Evolutionary conservation across 2,888 invertebrate species (phyloP), one percentile per base, ranked within the genome.

Genomic region (Selenia dentaria): DNA sequence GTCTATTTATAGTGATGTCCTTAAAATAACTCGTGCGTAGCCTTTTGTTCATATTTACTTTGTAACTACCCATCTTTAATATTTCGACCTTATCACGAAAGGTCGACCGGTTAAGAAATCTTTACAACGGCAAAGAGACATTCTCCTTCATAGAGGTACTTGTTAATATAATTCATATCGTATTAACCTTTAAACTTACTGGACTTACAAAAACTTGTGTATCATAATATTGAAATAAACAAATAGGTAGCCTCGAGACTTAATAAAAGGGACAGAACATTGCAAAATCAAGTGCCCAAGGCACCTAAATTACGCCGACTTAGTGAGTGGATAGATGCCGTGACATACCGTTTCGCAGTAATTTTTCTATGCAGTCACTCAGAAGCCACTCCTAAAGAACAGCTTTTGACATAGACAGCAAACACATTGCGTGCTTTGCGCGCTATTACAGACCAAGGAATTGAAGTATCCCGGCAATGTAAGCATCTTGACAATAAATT

Each of bases 271-370:
- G 64, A 62, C 67, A 58, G 55, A 51, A 41, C 37, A 59, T 78
- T 76, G 64, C 74, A 63, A 75, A 79, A 79, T 72, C 64, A 57
- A 67, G 62, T 64, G 71, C 71, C 66, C 48, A 57, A 62, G 47
- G 67, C 60, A 58, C 67, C 65, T 62, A 70, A 74, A 75, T 70
- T 73, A 65, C 67, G 59, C 52, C 55, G 51, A 58, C 61, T 68
- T 57, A 62, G 64, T 65, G 63, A 73, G 66, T 68, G 70, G 70
- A 69, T 74, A 70, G 73, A 75, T 62, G 65, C 74, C 71, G 71
- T 78, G 77, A 73, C 75, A 77, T 80, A 76, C 77, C 72, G 64
- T 72, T 75, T 67, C 66, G 59, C 59, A 63, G 69, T 67, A 56
- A 71, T 78, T 79, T 79, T 82, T 79, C 70, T 73, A 67, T 60